Evolutionary conservation across 2,113 vertebrate genomes (phyloP).

Genomic region (Bos indicus): DNA sequence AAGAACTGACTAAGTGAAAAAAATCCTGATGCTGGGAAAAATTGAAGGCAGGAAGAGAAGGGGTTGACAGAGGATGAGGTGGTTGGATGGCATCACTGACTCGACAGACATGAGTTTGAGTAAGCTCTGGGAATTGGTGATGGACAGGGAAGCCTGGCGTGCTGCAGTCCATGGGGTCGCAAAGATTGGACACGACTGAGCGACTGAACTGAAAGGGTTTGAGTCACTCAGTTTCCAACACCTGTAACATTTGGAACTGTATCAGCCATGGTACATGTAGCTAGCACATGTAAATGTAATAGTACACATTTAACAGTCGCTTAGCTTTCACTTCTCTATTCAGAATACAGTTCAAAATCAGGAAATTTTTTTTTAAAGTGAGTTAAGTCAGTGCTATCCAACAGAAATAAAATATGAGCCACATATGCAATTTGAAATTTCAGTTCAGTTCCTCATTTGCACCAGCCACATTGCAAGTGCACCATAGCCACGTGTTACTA

Average conservation of each 20-base stretch:
- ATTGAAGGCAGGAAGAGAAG: neutral
- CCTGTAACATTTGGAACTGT: neutral
- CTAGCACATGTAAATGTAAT: too few species aligned
- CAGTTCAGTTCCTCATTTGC: neutral
- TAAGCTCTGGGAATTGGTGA: neutral
- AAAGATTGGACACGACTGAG: neutral
- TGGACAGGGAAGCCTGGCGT: neutral
- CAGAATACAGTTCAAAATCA: neutral
- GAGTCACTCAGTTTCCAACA: neutral
- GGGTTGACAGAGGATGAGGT: neutral
- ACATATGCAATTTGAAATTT: neutral
- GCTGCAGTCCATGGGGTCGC: neutral
- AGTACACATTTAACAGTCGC: neutral
- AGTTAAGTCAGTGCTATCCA: neutral
- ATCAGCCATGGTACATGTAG: neutral
- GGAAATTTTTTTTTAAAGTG: neutral
- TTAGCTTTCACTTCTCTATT: neutral
- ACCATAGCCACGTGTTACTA: rapidly evolving
- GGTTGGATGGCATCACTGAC: neutral
- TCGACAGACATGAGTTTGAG: neutral
- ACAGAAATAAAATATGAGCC: neutral
- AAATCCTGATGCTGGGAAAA: neutral
- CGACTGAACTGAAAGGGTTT: neutral
- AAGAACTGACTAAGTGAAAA: neutral
- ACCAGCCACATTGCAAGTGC: neutral